Conservation (phyloP, 1,140 invertebrate species). For the Bombus confusus region DNA sequence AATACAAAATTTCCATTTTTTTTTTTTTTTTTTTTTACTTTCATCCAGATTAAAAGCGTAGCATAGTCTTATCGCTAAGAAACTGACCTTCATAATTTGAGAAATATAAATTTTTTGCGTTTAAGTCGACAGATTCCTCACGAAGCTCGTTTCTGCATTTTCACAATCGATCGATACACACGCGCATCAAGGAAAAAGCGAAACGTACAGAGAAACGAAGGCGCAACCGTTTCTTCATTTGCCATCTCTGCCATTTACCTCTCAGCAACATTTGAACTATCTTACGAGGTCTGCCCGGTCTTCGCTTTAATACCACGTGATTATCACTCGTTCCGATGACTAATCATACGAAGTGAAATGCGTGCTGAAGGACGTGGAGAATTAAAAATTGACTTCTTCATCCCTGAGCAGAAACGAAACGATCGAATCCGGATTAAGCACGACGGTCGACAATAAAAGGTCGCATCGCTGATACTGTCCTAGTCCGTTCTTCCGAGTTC, state of each 20-base stretch:
- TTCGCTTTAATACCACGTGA: not conserved
- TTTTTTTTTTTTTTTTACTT: too few species aligned
- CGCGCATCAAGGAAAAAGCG: not conserved
- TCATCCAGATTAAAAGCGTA: too few species aligned
- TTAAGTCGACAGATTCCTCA: not conserved
- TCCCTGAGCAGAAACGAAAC: not conserved
- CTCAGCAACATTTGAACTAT: not conserved
- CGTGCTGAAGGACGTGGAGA: not conserved
- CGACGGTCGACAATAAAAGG: too few species aligned
- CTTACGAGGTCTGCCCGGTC: not conserved
- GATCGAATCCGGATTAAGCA: not conserved
- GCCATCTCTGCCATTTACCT: conserved; percentile 14
- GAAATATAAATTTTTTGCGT: not conserved
- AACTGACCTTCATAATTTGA: too few species aligned
- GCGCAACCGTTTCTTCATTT: not conserved
- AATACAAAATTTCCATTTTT: too few species aligned
- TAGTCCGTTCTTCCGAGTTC: too few species aligned
- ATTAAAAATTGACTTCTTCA: not conserved
- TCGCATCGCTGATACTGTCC: too few species aligned
- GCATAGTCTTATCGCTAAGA: too few species aligned
- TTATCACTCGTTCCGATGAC: conserved; percentile 1
- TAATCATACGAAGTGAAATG: not conserved
- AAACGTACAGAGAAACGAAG: not conserved
- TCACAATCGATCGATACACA: not conserved
- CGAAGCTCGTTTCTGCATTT: not conserved